These are phyloP conservation scores for Limnodromus scolopaceus DNA, from an alignment of 2,797 vertebrate species.

Conservation along the genomic window DNA sequence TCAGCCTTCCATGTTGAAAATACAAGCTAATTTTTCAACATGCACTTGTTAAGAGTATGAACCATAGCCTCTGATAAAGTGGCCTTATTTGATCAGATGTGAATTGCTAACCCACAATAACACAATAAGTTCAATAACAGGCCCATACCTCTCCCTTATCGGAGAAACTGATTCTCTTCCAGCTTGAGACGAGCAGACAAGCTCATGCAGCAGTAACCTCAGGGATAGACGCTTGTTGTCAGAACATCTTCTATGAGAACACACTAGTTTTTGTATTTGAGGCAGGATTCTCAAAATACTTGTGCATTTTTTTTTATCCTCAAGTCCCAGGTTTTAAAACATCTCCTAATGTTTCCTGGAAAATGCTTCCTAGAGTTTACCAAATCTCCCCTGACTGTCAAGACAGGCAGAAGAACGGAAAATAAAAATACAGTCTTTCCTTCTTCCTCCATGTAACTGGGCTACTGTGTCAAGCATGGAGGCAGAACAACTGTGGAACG, in stretches of 20 bases:
- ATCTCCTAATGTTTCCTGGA: neutral
- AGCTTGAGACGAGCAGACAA: neutral
- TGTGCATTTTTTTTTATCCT: neutral
- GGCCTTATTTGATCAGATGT: neutral
- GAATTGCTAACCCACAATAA: neutral
- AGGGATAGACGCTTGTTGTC: neutral
- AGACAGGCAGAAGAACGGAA: neutral
- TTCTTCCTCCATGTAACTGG: neutral
- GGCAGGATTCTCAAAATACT: neutral
- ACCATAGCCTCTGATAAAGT: neutral
- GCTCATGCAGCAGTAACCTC: neutral
- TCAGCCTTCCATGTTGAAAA: neutral
- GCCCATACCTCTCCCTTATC: neutral
- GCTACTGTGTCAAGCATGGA: neutral
- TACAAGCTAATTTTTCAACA: neutral
- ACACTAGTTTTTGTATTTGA: neutral
- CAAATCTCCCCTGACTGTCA: neutral
- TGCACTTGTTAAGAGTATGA: neutral
- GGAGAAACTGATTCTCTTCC: neutral
- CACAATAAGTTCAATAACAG: neutral
- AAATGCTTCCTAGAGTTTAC: neutral
- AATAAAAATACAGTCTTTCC: neutral
- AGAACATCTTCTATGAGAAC: neutral
- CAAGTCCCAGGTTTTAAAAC: neutral
- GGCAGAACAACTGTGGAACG: neutral